Percentiles rank a stretch among this genome's conserved stretches.
Evolutionary conservation across 2,888 invertebrate species (phyloP).

Genomic region (Aplocera efformata): DNA sequence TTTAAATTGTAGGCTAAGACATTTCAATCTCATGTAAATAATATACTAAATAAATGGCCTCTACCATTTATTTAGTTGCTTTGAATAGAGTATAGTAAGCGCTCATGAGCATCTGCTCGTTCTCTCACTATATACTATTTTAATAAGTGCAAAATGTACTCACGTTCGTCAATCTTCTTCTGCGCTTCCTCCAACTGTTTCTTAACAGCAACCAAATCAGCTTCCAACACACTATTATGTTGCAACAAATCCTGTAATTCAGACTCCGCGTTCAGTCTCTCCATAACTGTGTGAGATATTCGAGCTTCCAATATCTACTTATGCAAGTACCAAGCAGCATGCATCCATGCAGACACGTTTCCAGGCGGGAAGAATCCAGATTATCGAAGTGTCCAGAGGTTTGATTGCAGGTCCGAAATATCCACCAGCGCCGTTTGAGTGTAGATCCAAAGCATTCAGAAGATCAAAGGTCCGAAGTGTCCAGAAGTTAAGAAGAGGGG

Average conservation of each 20-base stretch:
- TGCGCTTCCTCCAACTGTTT: conserved; percentile 66
- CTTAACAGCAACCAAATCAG: conserved; percentile 76
- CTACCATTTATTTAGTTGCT: too few species aligned
- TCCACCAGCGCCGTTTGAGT: not conserved
- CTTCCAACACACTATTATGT: conserved; percentile 84
- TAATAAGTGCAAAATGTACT: conserved; percentile 35
- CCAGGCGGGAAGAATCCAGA: conserved; percentile 2
- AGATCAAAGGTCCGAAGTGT: conserved; percentile 23
- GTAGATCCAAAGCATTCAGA: conserved; percentile 30
- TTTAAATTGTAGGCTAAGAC: too few species aligned
- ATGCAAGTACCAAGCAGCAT: conserved; percentile 14
- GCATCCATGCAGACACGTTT: conserved; percentile 12
- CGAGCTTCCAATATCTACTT: conserved; percentile 82
- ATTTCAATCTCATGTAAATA: too few species aligned
- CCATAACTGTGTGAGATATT: conserved; percentile 81
- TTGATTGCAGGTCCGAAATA: too few species aligned
- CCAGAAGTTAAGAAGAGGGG: conserved; percentile 14
- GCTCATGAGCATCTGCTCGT: too few species aligned
- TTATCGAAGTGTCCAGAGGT: too few species aligned
- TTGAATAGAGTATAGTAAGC: too few species aligned
- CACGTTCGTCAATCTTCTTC: conserved; percentile 59
- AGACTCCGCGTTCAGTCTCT: conserved; percentile 82
- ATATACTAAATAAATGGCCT: too few species aligned
- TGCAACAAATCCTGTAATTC: conserved; percentile 82
- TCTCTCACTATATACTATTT: too few species aligned